Percentiles rank a stretch among this genome's conserved stretches.
Evolutionary conservation across 2,888 invertebrate species (phyloP).

Genomic region (Epistrophe eligans): DNA sequence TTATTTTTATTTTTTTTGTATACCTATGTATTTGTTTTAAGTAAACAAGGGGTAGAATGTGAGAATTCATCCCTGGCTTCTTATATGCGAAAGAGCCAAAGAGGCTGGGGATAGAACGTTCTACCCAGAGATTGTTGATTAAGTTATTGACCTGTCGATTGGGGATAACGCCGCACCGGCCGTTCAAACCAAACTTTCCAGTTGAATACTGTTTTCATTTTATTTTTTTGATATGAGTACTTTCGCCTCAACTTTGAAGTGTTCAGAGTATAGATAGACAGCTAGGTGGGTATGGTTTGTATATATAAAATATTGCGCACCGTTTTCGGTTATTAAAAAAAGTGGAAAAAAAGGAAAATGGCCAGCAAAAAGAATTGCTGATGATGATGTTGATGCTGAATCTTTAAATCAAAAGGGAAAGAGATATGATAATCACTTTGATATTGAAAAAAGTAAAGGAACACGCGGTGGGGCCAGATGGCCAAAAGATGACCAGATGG

Average conservation of each 20-base stretch:
- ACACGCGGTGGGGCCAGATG: conserved; percentile 57
- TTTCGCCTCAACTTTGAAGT: conserved; percentile 22
- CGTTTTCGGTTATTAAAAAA: conserved; percentile 65
- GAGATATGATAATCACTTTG: conserved; percentile 73
- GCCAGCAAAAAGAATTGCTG: conserved; percentile 43
- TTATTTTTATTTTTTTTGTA: not conserved
- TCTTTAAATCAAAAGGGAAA: conserved; percentile 46
- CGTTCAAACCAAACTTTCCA: conserved; percentile 42
- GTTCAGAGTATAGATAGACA: conserved; percentile 42
- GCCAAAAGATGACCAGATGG: conserved; percentile 58
- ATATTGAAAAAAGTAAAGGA: conserved; percentile 60
- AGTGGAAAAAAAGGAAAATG: conserved; percentile 18
- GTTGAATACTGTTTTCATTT: conserved; percentile 23
- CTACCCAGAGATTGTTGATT: conserved; percentile 62
- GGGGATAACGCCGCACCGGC: conserved; percentile 19
- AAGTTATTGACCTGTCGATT: conserved; percentile 72
- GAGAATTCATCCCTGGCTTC: conserved; percentile 29
- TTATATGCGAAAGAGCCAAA: conserved; percentile 7
- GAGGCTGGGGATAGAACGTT: not conserved
- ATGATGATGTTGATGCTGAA: conserved; percentile 58
- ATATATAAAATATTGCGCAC: conserved; percentile 38
- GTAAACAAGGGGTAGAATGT: conserved; percentile 45
- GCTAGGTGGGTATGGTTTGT: not conserved
- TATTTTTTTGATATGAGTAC: too few relatives aligned
- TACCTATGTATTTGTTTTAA: conserved; percentile 6